Evolutionary conservation across 37 sponge, comb jelly and placozoan species (phyloP).

Genomic region (Hormiphora californensis): DNA sequence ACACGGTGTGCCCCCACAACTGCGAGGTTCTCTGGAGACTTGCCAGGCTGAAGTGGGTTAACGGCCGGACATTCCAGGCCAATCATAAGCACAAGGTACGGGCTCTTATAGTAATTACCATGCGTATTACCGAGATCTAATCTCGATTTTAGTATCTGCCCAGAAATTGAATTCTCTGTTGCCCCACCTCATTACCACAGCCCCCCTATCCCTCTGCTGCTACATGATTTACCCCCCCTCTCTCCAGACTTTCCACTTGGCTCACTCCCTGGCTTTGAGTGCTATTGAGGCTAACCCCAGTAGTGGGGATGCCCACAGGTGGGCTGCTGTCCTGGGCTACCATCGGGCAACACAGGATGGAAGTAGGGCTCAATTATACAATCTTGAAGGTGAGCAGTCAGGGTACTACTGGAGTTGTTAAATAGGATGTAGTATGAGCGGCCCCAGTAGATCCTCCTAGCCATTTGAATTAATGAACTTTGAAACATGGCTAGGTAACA

Average conservation of each 20-base stretch:
- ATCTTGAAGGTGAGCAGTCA: constrained; percentile 16
- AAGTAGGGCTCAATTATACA: not conserved
- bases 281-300: constrained; percentile 9
- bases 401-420: not conserved
- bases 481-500: not conserved
- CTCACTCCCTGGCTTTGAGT: not conserved
- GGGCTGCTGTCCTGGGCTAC: not conserved
- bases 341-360: constrained; percentile 7
- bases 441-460: no score
- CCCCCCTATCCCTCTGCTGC: not conserved
- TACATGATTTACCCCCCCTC: not conserved
- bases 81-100: constrained; percentile 21
- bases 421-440: no score
- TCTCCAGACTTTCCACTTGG: constrained; percentile 34
- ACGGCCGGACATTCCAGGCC: not conserved
- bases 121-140: not conserved
- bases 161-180: not conserved
- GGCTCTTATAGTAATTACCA: not conserved
- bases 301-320: constrained; percentile 21
- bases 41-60: constrained; percentile 41
- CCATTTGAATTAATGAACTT: not conserved
- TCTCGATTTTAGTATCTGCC: not conserved
- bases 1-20: constrained; percentile 5
- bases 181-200: not conserved
- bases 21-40: constrained; percentile 35